A percentile compares a stretch with the other conserved stretches of the same genome.
Evolutionary conservation across 2,888 invertebrate species (phyloP).

Genomic region (Pherbina coryleti): DNA sequence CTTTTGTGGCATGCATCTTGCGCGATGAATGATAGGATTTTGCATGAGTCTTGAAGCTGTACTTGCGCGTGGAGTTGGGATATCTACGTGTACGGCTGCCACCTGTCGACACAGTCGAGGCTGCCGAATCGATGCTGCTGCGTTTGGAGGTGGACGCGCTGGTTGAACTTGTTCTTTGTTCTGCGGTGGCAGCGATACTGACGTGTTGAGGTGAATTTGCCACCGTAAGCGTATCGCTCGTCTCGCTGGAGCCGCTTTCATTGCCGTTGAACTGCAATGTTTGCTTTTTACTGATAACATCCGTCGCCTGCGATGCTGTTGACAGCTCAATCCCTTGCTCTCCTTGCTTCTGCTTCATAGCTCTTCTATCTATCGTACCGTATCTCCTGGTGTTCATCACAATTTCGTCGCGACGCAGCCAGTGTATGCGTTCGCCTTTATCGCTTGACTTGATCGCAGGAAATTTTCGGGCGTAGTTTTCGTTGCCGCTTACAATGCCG

Average conservation of each 20-base stretch:
- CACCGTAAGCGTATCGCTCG: conserved; percentile 39
- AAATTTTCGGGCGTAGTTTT: conserved; percentile 47
- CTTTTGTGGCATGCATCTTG: conserved; percentile 52
- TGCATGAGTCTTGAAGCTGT: conserved; percentile 68
- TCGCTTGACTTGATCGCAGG: conserved; percentile 51
- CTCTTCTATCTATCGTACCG: conserved; percentile 34
- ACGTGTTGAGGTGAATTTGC: conserved; percentile 44
- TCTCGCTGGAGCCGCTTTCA: conserved; percentile 25
- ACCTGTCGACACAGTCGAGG: conserved; percentile 40
- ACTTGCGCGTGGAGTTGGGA: conserved; percentile 59
- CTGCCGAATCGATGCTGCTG: conserved; percentile 55
- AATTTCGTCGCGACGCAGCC: conserved; percentile 61
- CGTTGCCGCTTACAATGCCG: conserved; percentile 37
- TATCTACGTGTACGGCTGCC: conserved; percentile 48
- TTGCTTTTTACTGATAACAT: conserved; percentile 31
- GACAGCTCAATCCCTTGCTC: no score
- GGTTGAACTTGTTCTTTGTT: conserved; percentile 37
- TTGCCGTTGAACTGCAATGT: conserved; percentile 36
- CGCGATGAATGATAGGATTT: conserved; percentile 61
- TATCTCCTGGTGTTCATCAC: conserved; percentile 48
- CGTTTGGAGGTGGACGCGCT: conserved; percentile 50
- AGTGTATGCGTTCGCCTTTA: conserved; percentile 61
- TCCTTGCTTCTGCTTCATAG: no score
- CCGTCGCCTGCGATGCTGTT: conserved; percentile 24
- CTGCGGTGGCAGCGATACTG: conserved; percentile 39